Evolutionary conservation across 2,113 vertebrate genomes (phyloP), one percentile per base, ranked within the genome.

Genomic region (Centropus unirufus): DNA sequence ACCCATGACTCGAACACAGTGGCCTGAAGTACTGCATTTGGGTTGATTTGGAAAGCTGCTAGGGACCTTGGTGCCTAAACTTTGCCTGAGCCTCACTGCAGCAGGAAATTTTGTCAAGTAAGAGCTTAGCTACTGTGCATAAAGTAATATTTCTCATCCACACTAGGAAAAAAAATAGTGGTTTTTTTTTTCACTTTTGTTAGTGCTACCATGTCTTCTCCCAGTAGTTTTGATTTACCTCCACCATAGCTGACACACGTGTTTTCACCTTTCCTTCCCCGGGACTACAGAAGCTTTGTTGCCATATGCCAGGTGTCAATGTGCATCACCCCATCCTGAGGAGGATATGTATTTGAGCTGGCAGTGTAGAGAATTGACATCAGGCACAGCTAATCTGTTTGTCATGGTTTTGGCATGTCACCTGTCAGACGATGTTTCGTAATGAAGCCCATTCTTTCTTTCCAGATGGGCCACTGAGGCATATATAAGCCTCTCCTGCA

Each of bases 241-340:
- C 15, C 26, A 42, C 46, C 16, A 7, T 1, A 42, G 78, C 11
- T 88, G 89, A 80, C 72, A 80, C 72, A 83, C 2, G 5, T 3
- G 11, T 81, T 90, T 69, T 76, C 70, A 67, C 87, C 79, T 95
- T 79, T 88, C 47, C 27, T 70, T 88, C 75, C 26, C 4, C 29
- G 85, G 70, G 67, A 89, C 36, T 26, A 52, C 57, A 95, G 91
- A 47, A 62, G 63, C 59, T 88, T 88, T 94, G 87, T 30, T 90
- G 66, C 87, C 93, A 64, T 90, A 88, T 92, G 93, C 55, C 85
- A 70, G 49, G 39, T 78, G 95, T 86, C 82, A 19, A 17, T 15
- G 39, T 34, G 59, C n/a, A 66, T 94, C 75, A 68, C 13, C 15
- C 16, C 59, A 14, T 40, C 39, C 42, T 3, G 2, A 80, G 34